Evolutionary conservation across 2,888 invertebrate genomes (phyloP).

Genomic region (Spodoptera exigua): DNA sequence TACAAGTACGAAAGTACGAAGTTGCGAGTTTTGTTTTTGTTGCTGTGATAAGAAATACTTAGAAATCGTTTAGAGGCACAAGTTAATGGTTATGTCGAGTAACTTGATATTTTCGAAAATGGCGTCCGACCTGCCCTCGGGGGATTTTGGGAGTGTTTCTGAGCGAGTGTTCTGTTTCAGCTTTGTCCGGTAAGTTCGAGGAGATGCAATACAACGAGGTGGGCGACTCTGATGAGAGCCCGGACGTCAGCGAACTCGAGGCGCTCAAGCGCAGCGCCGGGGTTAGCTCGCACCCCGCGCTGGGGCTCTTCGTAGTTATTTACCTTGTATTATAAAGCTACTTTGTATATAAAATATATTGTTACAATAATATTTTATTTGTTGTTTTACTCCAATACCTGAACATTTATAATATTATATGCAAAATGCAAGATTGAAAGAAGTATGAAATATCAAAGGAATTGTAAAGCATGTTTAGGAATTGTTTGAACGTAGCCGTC

Average conservation of each 20-base stretch:
- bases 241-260: conserved; percentile 84
- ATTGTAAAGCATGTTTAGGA: conserved; percentile 59
- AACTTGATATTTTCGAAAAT: conserved; percentile 71
- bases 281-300: conserved; percentile 55
- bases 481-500: conserved; percentile 69
- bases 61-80: conserved; percentile 62
- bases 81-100: conserved; percentile 73
- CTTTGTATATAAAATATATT: conserved; percentile 87
- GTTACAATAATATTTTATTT: conserved; percentile 79
- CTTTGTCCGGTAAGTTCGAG: conserved; percentile 84
- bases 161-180: conserved; percentile 70
- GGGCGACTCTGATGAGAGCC: conserved; percentile 79
- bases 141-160: conserved; percentile 58
- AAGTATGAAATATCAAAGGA: conserved; percentile 57
- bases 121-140: conserved; percentile 49
- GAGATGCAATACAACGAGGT: conserved; percentile 86
- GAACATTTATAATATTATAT: neutral
- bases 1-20: conserved; percentile 27
- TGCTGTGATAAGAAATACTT: conserved; percentile 50
- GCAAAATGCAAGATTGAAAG: conserved; percentile 18
- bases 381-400: conserved; percentile 59
- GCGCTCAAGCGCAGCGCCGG: conserved; percentile 82
- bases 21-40: conserved; percentile 38
- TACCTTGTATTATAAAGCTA: conserved; percentile 80
- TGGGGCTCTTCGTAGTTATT: conserved; percentile 70